Base-by-base conservation (phyloP, 2,797 vertebrate genomes). In the Enoplosus armatus region DNA sequence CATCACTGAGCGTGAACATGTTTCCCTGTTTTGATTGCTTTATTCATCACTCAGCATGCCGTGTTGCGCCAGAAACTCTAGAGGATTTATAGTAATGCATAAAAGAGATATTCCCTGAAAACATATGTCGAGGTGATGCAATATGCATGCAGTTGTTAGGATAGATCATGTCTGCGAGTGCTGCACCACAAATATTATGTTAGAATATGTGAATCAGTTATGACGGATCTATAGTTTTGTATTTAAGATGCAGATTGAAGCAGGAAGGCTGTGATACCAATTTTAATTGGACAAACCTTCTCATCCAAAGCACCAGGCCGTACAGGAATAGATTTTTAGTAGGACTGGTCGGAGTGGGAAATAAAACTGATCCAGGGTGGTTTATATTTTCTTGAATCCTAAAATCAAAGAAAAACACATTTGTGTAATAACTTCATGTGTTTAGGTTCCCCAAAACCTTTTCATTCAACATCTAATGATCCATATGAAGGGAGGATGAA, bases 81-180 rank as follows among this genome's bases (percentile, higher is more conserved):
- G 54, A 78, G 85, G 78, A 83, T 85, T 77, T 53, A 43, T 63
- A 83, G 78, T 82, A 84, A 85, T 85, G 76, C 78, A 80, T 65
- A 79, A 88, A 84, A 78, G 58, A 88, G 80, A 82, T 76, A 73
- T 80, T 84, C 77, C 67, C 79, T 70, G 60, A 78, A 80, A 87
- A 84, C 76, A 85, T 29, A 70, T 87, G 81, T 81, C 0, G 47
- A 76, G 45, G 61, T 69, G 69, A 91, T 89, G 79, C 70, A 89
- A 89, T 81, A 85, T 90, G 89, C 73, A 89, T 85, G 87, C 41
- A 53, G 82, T 77, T 85, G 82, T 90, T 41, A 79, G 62, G 68
- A 71, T 62, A 72, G 62, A 83, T 89, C 83, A 76, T 73, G 73
- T 87, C 82, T 86, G 63, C 12, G 16, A 50, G 15, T 0, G 43